Percentiles rank a stretch among this genome's conserved stretches.
These are phyloP conservation scores for Epinephelus coioides DNA, from an alignment of 2,797 vertebrate species.

Conservation along the genomic window DNA sequence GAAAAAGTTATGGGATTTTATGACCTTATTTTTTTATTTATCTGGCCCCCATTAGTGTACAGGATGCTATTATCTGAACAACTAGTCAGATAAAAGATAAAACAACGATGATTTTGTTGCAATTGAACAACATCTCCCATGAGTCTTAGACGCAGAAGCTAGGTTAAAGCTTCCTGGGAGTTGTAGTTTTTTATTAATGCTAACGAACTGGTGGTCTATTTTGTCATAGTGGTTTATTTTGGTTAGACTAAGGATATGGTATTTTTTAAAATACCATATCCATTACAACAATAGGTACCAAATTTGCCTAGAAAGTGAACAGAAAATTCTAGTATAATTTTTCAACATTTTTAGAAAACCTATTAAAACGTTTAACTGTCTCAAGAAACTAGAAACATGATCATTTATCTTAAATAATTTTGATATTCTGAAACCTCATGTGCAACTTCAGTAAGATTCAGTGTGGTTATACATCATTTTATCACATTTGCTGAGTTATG, in stretches of 20 bases:
- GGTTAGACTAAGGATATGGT: background rate
- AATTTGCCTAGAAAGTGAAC: background rate
- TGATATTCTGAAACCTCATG: too few species aligned
- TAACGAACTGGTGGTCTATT: background rate
- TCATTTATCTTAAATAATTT: too few species aligned
- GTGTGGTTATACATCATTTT: too few species aligned
- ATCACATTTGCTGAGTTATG: too few species aligned
- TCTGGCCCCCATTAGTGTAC: accelerated
- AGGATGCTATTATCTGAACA: accelerated
- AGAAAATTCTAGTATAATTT: background rate
- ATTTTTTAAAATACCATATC: too few species aligned
- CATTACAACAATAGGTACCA: background rate
- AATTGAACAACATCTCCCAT: background rate
- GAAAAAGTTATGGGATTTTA: accelerated
- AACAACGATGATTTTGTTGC: background rate
- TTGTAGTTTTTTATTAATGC: slow-evolving; percentile 34
- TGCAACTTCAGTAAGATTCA: too few species aligned
- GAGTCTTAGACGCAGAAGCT: background rate
- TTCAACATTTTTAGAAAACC: background rate
- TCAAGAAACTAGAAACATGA: too few species aligned
- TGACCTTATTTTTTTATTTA: accelerated
- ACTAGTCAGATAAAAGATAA: accelerated
- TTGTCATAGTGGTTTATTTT: background rate
- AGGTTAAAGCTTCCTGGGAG: slow-evolving; percentile 7
- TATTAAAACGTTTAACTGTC: background rate